phyloP scores from a whole-genome alignment of 2,888 invertebrate species.

The Bugula neritina region DNA sequence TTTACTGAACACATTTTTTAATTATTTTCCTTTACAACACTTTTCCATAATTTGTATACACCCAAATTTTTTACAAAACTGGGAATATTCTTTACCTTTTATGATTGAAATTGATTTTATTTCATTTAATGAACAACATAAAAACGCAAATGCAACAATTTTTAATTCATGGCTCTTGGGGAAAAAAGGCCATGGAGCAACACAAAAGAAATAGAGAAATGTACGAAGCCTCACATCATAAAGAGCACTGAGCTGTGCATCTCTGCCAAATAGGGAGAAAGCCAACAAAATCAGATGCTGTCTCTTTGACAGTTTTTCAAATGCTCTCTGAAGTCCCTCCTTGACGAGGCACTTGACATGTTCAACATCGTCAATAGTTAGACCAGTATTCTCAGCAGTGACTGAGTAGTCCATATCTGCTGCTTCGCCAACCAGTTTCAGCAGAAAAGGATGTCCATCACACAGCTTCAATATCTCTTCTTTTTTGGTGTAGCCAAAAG shows the following conservation, averaged over 20 bases:
- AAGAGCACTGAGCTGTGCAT: neutral
- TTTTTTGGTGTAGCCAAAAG: neutral
- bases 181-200: too few relatives aligned
- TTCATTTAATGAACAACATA: too few relatives aligned
- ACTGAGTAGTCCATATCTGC: neutral
- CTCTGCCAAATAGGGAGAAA: neutral
- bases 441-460: neutral
- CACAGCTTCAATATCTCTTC: neutral
- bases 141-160: too few relatives aligned
- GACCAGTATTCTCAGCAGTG: neutral
- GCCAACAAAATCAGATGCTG: neutral
- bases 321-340: neutral
- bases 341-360: neutral
- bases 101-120: too few relatives aligned
- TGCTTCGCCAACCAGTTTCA: neutral
- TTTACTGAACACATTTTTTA: too few relatives aligned
- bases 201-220: too few relatives aligned
- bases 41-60: too few relatives aligned
- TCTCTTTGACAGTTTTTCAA: neutral
- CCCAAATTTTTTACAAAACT: too few relatives aligned
- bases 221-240: conserved; percentile 3
- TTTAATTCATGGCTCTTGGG: too few relatives aligned
- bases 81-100: too few relatives aligned
- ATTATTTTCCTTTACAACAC: too few relatives aligned
- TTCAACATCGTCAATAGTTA: neutral